phyloP scores from a whole-genome alignment of 2,113 vertebrate species.

The Lonchura striata region DNA sequence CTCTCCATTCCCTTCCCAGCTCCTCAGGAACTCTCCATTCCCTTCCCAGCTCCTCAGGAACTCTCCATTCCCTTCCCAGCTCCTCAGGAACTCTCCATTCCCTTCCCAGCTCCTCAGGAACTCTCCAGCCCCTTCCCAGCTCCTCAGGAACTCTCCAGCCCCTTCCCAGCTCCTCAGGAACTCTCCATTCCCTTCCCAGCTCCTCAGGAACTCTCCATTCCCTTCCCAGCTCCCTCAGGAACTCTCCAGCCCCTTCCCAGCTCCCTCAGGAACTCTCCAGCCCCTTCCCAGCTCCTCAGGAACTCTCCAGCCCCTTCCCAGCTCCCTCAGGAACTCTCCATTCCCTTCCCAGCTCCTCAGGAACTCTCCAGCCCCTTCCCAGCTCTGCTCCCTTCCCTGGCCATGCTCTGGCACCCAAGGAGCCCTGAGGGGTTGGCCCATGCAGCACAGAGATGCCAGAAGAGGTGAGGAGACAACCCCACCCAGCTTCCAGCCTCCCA shows the following conservation, averaged over 20 bases:
- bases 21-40: too few species aligned
- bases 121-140: too few species aligned
- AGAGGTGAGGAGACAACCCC: background rate
- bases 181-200: too few species aligned
- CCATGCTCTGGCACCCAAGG: accelerated
- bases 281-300: background rate
- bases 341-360: background rate
- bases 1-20: too few species aligned
- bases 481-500: accelerated
- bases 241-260: too few species aligned
- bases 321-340: background rate
- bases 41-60: too few species aligned
- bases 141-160: too few species aligned
- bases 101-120: background rate
- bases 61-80: too few species aligned
- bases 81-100: background rate
- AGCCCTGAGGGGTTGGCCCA: background rate
- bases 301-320: background rate
- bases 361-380: background rate
- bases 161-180: too few species aligned
- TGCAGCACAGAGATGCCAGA: accelerated
- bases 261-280: too few species aligned
- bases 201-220: too few species aligned
- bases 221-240: too few species aligned
- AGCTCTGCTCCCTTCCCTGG: background rate